phyloP scores from a whole-genome alignment of 2,888 invertebrate species.

The Azorinus chamasolen region DNA sequence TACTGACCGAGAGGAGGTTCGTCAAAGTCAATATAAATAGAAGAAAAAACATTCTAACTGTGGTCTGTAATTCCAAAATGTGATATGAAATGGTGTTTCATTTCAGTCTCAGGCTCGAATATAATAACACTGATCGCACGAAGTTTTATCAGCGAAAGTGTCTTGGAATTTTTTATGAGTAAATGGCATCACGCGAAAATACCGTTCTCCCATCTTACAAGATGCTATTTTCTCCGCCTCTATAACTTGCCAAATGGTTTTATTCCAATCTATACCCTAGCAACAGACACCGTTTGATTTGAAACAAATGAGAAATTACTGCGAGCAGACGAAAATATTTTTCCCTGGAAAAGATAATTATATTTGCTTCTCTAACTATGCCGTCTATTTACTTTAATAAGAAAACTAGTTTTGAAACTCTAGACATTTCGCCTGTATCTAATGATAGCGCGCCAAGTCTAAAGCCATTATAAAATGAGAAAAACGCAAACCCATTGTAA shows the following conservation, averaged over 20 bases:
- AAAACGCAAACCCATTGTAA: constrained; percentile 64
- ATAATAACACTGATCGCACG: constrained; percentile 47
- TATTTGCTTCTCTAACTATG: constrained; percentile 64
- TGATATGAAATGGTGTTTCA: background rate
- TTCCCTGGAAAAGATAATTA: constrained; percentile 65
- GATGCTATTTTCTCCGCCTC: constrained; percentile 43
- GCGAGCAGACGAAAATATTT: constrained; percentile 60
- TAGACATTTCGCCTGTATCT: constrained; percentile 55
- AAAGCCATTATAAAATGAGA: constrained; percentile 49
- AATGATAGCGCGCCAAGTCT: constrained; percentile 55
- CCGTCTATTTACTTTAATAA: constrained; percentile 67
- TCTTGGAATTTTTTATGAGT: constrained; percentile 43
- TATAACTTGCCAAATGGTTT: constrained; percentile 48
- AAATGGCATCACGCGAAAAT: constrained; percentile 47
- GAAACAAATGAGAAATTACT: constrained; percentile 66
- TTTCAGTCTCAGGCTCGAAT: constrained; percentile 31
- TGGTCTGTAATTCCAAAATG: background rate
- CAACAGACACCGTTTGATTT: constrained; percentile 50
- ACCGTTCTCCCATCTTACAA: constrained; percentile 26
- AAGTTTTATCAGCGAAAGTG: constrained; percentile 49
- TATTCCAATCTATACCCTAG: constrained; percentile 43
- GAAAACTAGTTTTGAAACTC: constrained; percentile 59
- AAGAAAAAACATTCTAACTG: too few species aligned
- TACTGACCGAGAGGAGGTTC: too few species aligned
- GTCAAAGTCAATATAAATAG: too few species aligned